Evolutionary conservation across 2,888 invertebrate genomes (phyloP).

Genomic region (Drosophila monieri): DNA sequence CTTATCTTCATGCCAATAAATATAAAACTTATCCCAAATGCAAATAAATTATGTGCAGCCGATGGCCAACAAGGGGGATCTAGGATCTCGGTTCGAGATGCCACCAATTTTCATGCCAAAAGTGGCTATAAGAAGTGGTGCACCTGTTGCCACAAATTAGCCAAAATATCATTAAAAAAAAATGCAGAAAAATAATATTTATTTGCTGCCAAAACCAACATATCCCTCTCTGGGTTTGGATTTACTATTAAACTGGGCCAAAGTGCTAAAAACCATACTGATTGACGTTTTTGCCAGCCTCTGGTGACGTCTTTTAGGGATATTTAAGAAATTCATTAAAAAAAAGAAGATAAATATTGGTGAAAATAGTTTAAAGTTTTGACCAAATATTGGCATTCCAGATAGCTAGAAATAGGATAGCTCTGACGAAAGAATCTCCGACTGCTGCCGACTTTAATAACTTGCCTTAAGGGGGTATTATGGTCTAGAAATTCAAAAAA

Average conservation of each 20-base stretch:
- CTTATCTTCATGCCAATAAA: slow-evolving; percentile 42
- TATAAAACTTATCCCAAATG: slow-evolving; percentile 46
- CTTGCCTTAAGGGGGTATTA: too few relatives aligned
- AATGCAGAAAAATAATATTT: slow-evolving; percentile 16
- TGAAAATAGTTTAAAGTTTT: not conserved
- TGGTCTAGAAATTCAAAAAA: too few relatives aligned
- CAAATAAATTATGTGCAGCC: slow-evolving; percentile 49
- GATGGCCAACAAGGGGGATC: slow-evolving; percentile 30
- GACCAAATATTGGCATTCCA: not conserved
- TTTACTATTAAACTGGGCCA: not conserved
- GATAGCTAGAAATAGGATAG: too few relatives aligned
- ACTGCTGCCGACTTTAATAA: slow-evolving; percentile 52
- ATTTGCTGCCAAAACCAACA: slow-evolving; percentile 31
- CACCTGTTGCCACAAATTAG: slow-evolving; percentile 59
- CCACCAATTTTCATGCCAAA: slow-evolving; percentile 32
- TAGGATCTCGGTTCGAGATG: slow-evolving; percentile 4
- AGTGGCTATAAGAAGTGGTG: slow-evolving; percentile 18
- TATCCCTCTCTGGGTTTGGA: slow-evolving; percentile 5
- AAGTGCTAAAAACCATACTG: slow-evolving; percentile 28
- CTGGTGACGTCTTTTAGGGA: slow-evolving; percentile 9
- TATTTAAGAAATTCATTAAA: not conserved
- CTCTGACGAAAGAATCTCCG: not conserved
- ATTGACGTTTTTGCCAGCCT: slow-evolving; percentile 32
- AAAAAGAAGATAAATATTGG: not conserved
- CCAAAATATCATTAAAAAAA: slow-evolving; percentile 23